These are phyloP conservation scores for Amazona vittata DNA, from an alignment of 2,113 vertebrate species.

Conservation along the genomic window DNA sequence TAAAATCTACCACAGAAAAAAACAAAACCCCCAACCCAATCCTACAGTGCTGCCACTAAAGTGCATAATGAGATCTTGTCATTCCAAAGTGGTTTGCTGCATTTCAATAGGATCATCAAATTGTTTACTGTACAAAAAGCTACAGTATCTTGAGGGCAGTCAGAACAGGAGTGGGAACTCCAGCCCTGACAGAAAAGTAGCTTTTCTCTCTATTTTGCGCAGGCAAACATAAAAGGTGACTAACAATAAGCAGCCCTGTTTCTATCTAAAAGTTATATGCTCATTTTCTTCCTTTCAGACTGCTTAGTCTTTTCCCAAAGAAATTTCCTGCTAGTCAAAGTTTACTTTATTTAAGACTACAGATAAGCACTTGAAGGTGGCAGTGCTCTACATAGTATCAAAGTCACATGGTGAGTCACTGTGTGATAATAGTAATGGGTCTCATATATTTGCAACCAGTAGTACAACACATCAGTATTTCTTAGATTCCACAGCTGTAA, in stretches of 20 bases:
- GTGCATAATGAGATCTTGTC: not conserved
- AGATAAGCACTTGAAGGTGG: not conserved
- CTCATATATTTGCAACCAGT: not conserved
- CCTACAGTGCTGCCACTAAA: not conserved
- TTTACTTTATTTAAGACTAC: not conserved
- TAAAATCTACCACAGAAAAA: constrained; percentile 15
- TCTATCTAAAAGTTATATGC: not conserved
- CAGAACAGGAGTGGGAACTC: not conserved
- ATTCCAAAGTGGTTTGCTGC: not conserved
- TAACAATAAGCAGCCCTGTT: not conserved
- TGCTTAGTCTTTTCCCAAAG: not conserved
- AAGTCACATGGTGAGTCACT: not conserved
- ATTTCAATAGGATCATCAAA: not conserved
- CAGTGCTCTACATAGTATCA: not conserved
- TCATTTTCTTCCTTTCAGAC: not conserved
- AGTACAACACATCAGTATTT: not conserved
- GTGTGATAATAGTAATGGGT: not conserved
- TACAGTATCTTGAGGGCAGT: not conserved
- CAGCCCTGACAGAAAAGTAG: not conserved
- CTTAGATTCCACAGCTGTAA: not conserved
- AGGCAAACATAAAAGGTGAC: not conserved
- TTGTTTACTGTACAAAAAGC: not conserved
- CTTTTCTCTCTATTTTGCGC: not conserved
- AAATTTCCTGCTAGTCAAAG: not conserved
- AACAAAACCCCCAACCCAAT: not conserved